phyloP scores from a whole-genome alignment of 1,140 invertebrate species.

The Panagrolaimus sp. region DNA sequence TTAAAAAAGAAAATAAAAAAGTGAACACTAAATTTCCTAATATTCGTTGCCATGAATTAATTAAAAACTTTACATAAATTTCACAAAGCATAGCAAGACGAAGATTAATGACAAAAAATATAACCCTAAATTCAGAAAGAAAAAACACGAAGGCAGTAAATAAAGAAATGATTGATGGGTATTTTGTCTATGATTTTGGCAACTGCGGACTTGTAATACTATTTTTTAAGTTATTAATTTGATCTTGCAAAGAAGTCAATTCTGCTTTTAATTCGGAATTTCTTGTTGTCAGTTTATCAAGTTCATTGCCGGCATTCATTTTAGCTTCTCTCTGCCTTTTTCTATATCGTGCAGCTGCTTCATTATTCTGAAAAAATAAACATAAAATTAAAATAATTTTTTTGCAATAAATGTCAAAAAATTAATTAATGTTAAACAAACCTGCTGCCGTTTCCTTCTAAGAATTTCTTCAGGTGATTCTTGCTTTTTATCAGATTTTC shows the following conservation, averaged over 20 bases:
- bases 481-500: conserved; percentile 15
- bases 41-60: too few relatives aligned
- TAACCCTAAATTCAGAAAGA: too few relatives aligned
- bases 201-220: not conserved
- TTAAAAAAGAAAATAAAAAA: too few relatives aligned
- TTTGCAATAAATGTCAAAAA: too few relatives aligned
- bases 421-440: not conserved
- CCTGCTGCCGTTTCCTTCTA: conserved; percentile 41
- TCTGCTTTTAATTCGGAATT: conserved; percentile 28
- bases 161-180: too few relatives aligned
- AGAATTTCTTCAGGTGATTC: conserved; percentile 45
- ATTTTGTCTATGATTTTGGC: too few relatives aligned
- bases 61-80: too few relatives aligned
- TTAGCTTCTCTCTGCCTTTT: conserved; percentile 28
- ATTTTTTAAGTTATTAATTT: conserved; percentile 25
- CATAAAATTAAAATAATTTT: not conserved
- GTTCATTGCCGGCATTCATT: conserved; percentile 22
- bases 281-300: conserved; percentile 25
- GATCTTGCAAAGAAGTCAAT: conserved; percentile 29
- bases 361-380: conserved; percentile 36
- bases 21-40: too few relatives aligned
- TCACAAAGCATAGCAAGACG: too few relatives aligned
- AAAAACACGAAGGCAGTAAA: too few relatives aligned
- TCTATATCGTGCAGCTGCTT: conserved; percentile 40
- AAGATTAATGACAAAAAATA: too few relatives aligned